These are phyloP conservation scores for Lithobates pipiens DNA, from an alignment of 2,797 vertebrate species.

Conservation along the genomic window DNA sequence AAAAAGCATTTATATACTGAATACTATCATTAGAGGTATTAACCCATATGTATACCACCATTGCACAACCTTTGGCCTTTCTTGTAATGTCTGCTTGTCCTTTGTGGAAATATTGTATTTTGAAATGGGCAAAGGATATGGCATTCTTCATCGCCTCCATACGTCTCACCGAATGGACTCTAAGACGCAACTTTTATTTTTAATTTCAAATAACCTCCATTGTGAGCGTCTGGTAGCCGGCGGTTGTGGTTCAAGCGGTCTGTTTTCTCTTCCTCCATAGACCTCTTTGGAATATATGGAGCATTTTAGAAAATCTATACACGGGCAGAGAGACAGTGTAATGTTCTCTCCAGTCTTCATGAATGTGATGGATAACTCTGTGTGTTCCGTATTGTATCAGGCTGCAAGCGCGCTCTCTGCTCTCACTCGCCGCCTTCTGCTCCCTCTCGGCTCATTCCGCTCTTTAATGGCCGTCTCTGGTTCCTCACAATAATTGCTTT, in stretches of 20 bases:
- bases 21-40: no score
- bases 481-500: constrained; percentile 21
- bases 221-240: background rate
- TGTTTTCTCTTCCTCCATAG: background rate
- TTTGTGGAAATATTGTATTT: no score
- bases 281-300: constrained; percentile 4
- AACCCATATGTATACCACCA: no score
- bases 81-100: no score
- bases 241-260: background rate
- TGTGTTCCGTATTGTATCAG: background rate
- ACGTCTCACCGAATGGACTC: no score
- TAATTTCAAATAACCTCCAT: background rate
- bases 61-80: no score
- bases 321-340: background rate
- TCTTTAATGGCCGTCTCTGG: constrained; percentile 19
- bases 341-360: constrained; percentile 20
- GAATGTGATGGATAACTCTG: constrained; percentile 6
- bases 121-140: background rate
- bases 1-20: no score
- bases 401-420: background rate
- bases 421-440: constrained; percentile 1
- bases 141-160: background rate
- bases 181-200: background rate
- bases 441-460: constrained; percentile 32
- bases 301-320: constrained; percentile 10